Conservation (phyloP, 2,113 vertebrate genomes). For the Hipposideros armiger region DNA sequence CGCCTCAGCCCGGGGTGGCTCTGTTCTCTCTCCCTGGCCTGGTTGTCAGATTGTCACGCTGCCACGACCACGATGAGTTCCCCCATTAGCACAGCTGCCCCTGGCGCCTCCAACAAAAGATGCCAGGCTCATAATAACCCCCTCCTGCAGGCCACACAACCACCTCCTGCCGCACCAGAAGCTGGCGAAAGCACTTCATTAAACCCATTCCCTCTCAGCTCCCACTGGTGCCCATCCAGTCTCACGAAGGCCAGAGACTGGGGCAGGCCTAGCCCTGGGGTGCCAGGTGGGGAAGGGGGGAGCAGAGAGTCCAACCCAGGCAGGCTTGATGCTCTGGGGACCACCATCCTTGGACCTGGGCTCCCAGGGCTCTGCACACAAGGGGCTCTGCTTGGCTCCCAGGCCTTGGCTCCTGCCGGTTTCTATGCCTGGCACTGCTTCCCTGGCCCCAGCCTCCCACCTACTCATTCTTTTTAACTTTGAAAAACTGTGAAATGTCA, state of each 20-base stretch:
- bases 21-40: neutral
- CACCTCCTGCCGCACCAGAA: rapidly evolving
- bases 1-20: rapidly evolving
- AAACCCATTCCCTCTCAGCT: neutral
- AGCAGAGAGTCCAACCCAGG: neutral
- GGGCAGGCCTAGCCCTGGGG: neutral
- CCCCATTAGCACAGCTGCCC: neutral
- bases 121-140: neutral
- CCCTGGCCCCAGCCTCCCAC: neutral
- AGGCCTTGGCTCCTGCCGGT: neutral
- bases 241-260: rapidly evolving
- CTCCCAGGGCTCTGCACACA: neutral
- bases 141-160: neutral
- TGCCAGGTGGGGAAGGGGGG: neutral
- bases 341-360: rapidly evolving
- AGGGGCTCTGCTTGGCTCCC: rapidly evolving
- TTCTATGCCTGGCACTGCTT: neutral
- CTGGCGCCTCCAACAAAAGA: neutral
- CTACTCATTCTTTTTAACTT: slow-evolving; percentile 7
- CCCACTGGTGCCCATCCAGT: no score
- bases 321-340: neutral
- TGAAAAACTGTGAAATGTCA: slow-evolving; percentile 19
- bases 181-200: neutral
- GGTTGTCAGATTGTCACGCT: neutral
- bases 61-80: rapidly evolving